phyloP scores from a whole-genome alignment of 2,113 vertebrate genomes.

The Cyphomyrus discorhynchus region DNA sequence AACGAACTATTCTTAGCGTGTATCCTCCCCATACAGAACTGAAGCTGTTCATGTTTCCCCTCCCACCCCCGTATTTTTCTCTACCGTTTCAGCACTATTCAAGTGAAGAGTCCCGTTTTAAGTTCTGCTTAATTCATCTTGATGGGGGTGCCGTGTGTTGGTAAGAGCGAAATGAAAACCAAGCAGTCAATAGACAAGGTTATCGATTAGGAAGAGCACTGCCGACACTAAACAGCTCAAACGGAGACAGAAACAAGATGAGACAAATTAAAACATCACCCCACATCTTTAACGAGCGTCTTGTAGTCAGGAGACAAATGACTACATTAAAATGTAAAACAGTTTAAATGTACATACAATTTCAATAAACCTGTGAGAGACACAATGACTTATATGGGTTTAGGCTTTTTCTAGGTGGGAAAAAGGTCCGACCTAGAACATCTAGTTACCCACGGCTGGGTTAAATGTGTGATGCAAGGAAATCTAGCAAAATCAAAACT shows the following conservation, averaged over 20 bases:
- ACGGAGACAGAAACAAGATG: conserved; percentile 24
- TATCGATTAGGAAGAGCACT: conserved; percentile 33
- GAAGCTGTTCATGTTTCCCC: not conserved
- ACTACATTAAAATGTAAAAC: conserved; percentile 17
- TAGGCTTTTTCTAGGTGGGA: not conserved
- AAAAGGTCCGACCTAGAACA: not conserved
- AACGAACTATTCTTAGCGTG: not conserved
- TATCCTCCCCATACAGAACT: not conserved
- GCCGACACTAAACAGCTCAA: not conserved
- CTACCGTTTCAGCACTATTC: not conserved
- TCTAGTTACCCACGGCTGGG: not conserved
- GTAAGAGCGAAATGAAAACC: conserved; percentile 27
- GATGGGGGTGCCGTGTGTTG: conserved; percentile 22
- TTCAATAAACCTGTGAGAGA: conserved; percentile 14
- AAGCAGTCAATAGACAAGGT: conserved; percentile 29
- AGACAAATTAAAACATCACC: conserved; percentile 26
- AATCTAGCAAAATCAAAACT: not conserved
- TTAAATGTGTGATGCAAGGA: not conserved
- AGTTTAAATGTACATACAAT: conserved; percentile 15
- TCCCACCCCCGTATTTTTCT: not conserved
- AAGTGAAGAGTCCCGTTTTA: not conserved
- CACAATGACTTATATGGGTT: conserved; percentile 2
- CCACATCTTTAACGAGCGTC: conserved; percentile 12
- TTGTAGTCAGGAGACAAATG: conserved; percentile 18
- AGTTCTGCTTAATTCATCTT: conserved; percentile 14